Base-by-base conservation (phyloP, 2,888 invertebrate species). In the Euphydryas editha region DNA sequence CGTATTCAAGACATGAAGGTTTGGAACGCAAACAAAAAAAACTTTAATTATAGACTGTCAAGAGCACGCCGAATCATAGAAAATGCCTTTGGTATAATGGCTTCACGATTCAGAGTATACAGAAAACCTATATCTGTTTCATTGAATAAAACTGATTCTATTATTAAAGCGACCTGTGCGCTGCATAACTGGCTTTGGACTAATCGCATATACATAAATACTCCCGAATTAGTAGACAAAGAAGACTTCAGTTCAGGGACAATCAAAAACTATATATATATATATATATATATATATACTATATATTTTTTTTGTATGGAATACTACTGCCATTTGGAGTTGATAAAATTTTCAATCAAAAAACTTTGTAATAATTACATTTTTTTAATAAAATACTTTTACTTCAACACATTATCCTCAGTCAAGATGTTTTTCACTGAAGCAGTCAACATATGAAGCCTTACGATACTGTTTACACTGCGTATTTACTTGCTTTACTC, bases 101-200 rank as follows among this genome's bases (percentile, higher is more conserved):
- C 70, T 59, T 74, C 72, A 54, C 61, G 69, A 71, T 74, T 74
- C 66, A 68, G 75, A 70, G 67, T 75, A 69, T 73, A 65, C 69
- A 68, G 71, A 72, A 72, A 69, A 67, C 71, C 72, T 64, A 70
- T 72, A 65, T 67, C 65, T 70, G 68, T 74, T 68, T 67, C 62
- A 67, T 67, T 68, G 66, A 67, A 73, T 70, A 72, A 69, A 74
- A 67, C 68, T 64, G 69, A 71, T 61, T 51, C 55, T 71, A 70
- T 72, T 69, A 69, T 74, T 66, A 74, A 74, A 72, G 68, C 72
- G 64, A 75, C 72, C 60, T 74, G 73, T 71, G 70, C 67, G 65
- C 68, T 74, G 59, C 71, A 74, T 72, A 73, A 74, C 66, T 73
- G 73, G 73, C 62, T 69, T 65, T 59, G 37, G 37, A 56, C 55